Evolutionary conservation across 2,888 invertebrate species (phyloP).

Genomic region (Epinotia nisella): DNA sequence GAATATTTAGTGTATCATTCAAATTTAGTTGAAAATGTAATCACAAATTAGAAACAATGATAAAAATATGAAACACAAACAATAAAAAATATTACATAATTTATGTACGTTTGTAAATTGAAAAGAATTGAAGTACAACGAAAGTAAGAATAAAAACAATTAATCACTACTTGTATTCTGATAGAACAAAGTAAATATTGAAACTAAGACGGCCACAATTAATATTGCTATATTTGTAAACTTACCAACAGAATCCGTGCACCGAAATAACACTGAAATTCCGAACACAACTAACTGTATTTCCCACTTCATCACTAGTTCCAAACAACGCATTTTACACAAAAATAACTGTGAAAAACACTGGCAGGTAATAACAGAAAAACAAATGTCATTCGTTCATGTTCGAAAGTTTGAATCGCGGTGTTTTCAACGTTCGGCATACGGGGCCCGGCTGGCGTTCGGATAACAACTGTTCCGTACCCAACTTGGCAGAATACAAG

Average conservation of each 20-base stretch:
- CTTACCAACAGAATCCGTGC: slow-evolving; percentile 79
- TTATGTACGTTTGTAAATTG: too few species aligned
- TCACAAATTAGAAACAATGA: too few species aligned
- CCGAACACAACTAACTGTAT: slow-evolving; percentile 67
- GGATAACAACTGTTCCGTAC: slow-evolving; percentile 32
- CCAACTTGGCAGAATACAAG: slow-evolving; percentile 22
- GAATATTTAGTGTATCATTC: too few species aligned
- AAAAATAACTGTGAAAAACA: slow-evolving; percentile 43
- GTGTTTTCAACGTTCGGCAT: slow-evolving; percentile 20
- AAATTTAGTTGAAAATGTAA: too few species aligned
- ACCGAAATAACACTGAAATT: slow-evolving; percentile 77
- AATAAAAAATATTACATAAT: too few species aligned
- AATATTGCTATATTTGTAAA: background rate
- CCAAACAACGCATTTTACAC: slow-evolving; percentile 57
- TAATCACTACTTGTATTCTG: too few species aligned
- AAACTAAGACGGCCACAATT: too few species aligned
- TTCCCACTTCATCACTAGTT: slow-evolving; percentile 70
- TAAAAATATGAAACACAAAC: too few species aligned
- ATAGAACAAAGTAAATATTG: too few species aligned
- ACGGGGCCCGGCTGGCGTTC: slow-evolving; percentile 25
- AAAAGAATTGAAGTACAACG: too few species aligned
- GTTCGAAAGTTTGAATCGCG: slow-evolving; percentile 30
- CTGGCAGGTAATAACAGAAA: slow-evolving; percentile 20
- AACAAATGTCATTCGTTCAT: background rate
- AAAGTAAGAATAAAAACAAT: too few species aligned